Conservation (phyloP, 1,140 invertebrate species). For the Eupeodes corollae region DNA sequence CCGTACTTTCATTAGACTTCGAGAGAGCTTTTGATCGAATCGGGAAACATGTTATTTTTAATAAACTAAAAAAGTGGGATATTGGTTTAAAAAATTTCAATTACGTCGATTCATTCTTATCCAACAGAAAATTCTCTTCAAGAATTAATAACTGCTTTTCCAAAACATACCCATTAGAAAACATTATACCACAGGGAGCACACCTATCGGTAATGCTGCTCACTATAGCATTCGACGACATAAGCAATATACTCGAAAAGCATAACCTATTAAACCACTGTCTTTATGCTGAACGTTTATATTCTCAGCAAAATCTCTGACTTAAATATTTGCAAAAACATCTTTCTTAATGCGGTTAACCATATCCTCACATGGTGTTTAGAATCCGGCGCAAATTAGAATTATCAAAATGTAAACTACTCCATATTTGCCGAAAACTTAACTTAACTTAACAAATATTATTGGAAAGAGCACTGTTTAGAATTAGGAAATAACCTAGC, state of each 20-base stretch:
- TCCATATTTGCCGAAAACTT: slow-evolving; percentile 8
- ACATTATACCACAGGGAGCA: slow-evolving; percentile 7
- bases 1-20: no score
- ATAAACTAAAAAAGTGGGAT: no score
- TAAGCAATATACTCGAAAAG: no score
- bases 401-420: slow-evolving; percentile 6
- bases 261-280: slow-evolving; percentile 3
- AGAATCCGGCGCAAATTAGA: slow-evolving; percentile 2
- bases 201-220: slow-evolving; percentile 7
- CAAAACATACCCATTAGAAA: no score
- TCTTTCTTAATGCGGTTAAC: neutral
- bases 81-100: no score
- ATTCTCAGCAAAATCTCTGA: slow-evolving; percentile 1
- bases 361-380: slow-evolving; percentile 4
- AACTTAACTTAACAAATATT: slow-evolving; percentile 1
- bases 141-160: no score
- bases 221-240: no score
- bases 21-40: no score
- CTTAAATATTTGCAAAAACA: slow-evolving; percentile 1
- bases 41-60: no score
- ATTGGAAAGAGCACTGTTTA: slow-evolving; percentile 4
- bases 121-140: no score
- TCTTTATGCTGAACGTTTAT: slow-evolving; percentile 8
- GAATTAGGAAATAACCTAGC: neutral
- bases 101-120: no score